Percentiles rank a stretch among this genome's conserved stretches.
Evolutionary conservation across 2,797 vertebrate species (phyloP).

Genomic region (Tamandua tetradactyla): DNA sequence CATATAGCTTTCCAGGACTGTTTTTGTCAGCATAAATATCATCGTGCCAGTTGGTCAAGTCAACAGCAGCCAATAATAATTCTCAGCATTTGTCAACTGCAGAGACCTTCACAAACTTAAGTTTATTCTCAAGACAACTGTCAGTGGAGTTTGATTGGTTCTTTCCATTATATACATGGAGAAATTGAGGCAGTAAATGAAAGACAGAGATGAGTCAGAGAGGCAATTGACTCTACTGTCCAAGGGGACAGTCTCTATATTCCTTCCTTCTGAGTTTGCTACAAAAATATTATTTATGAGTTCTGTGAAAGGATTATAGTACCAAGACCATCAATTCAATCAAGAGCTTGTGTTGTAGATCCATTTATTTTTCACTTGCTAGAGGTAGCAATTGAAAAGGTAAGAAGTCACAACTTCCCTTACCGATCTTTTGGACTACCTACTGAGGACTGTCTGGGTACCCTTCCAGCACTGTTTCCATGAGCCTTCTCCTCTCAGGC

Average conservation of each 20-base stretch:
- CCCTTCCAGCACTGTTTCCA: neutral
- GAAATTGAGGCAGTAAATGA: constrained; percentile 37
- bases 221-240: neutral
- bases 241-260: neutral
- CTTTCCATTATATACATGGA: neutral
- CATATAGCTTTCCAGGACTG: neutral
- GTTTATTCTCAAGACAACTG: neutral
- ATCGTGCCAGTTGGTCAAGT: constrained; percentile 42
- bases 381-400: neutral
- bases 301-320: neutral
- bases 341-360: neutral
- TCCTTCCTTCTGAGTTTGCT: neutral
- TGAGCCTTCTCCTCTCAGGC: neutral
- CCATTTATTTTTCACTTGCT: neutral
- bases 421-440: neutral
- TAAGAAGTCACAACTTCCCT: neutral
- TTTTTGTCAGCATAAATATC: constrained; percentile 10
- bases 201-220: neutral
- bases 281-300: constrained; percentile 8
- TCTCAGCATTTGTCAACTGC: neutral
- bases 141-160: neutral
- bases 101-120: neutral
- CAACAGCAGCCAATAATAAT: neutral
- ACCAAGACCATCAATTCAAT: neutral
- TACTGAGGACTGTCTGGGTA: neutral